phyloP scores from a whole-genome alignment of 1,140 invertebrate species.

The silkworm (Bombyx mori) region ASM3026992v2 NC_085107.1:15443001-15443500 shows the following conservation, averaged over 20 bases:
- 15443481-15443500: too few relatives aligned
- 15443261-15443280: too few relatives aligned
- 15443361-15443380: slow-evolving; percentile 95
- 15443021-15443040: neutral
- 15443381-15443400: slow-evolving; percentile 94
- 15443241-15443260: neutral
- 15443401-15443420: slow-evolving; percentile 94
- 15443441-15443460: too few relatives aligned
- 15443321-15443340: slow-evolving; percentile 92
- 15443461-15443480: too few relatives aligned
- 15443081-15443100: slow-evolving; percentile 95
- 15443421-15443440: slow-evolving; percentile 32
- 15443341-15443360: slow-evolving; percentile 97
- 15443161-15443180: slow-evolving; percentile 98
- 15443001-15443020: neutral
- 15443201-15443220: slow-evolving; percentile 96
- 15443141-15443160: slow-evolving; percentile 98
- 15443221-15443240: slow-evolving; percentile 81
- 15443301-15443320: slow-evolving; percentile 5
- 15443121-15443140: slow-evolving; percentile 97
- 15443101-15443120: slow-evolving; percentile 94
- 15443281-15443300: neutral
- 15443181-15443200: slow-evolving; percentile 97
- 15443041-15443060: neutral
- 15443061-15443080: slow-evolving; percentile 86